phyloP scores from a whole-genome alignment of 2,113 vertebrate genomes.

The Oncorhynchus kisutch region DNA sequence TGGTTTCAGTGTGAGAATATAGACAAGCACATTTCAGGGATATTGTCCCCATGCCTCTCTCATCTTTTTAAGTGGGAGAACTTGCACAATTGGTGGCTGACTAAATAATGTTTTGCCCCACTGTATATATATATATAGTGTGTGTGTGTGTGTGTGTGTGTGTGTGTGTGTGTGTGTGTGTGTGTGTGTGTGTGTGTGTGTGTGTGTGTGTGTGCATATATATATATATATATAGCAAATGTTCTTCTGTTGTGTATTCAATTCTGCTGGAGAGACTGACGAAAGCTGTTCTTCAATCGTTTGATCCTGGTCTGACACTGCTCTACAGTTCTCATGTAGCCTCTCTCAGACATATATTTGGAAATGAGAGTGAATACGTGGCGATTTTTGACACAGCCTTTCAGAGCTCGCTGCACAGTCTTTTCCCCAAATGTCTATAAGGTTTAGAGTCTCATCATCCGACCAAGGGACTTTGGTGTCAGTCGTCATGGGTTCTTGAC shows the following conservation, averaged over 20 bases:
- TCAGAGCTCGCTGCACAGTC: slow-evolving; percentile 65
- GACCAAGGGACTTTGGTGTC: slow-evolving; percentile 72
- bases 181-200: no score
- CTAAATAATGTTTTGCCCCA: no score
- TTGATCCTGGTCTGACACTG: slow-evolving; percentile 75
- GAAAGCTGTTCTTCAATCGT: slow-evolving; percentile 66
- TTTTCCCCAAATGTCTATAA: slow-evolving; percentile 73
- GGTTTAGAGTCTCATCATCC: slow-evolving; percentile 67
- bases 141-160: no score
- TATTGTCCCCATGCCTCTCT: background rate
- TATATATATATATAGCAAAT: background rate
- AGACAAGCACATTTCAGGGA: background rate
- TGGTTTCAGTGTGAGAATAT: background rate
- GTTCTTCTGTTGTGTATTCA: slow-evolving; percentile 25
- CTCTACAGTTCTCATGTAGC: slow-evolving; percentile 65
- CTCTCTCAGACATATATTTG: slow-evolving; percentile 65
- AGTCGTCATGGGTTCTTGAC: slow-evolving; percentile 42
- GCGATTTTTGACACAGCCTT: slow-evolving; percentile 69
- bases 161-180: no score
- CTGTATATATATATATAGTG: no score
- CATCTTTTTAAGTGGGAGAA: no score
- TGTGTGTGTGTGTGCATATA: no score
- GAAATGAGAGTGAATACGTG: slow-evolving; percentile 72
- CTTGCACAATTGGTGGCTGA: no score
- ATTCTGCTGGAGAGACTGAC: slow-evolving; percentile 49